Evolutionary conservation across 2,888 invertebrate genomes (phyloP), one percentile per base, ranked within the genome.

Genomic region (Nebria brevicollis): DNA sequence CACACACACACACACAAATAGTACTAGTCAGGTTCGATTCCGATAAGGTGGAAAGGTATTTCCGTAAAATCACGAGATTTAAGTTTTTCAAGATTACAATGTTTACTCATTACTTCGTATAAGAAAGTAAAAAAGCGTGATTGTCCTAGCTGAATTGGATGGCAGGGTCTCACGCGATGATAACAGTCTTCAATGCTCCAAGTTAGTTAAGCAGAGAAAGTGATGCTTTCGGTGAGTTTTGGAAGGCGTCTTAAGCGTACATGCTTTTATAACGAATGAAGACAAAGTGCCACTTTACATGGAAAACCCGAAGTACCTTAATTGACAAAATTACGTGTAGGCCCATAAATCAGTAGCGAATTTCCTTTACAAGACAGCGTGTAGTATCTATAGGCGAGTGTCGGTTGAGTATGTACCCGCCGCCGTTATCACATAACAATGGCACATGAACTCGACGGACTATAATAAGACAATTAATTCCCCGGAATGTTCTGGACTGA

Each of bases 401-500:
- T n/a, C 34, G 72, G 20, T 68, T 54, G 54, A 54, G 54, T 13
- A 54, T 54, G 34, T 34, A 15, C 65, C n/a, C 70, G 15, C 11
- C 64, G 75, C 80, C 80, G 80, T 75, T 75, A 75, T 75, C 80
- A 80, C 80, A 80, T 70, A 80, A 80, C 80, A 80, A 75, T 75
- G 70, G 80, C 80, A 80, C 42, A 75, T 80, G 80, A 80, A 80
- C 80, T 80, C 80, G 43, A 13, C 72, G 64, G 80, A 75, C 75
- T 80, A 80, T 80, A 80, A 80, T 80, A 80, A 80, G 80, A 80
- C 80, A 80, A 80, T 80, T 80, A 80, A 80, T 80, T 75, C 80
- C 70, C 80, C 80, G 80, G 80, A 80, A 80, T 80, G 80, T 80
- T 80, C 80, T 80, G 80, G 80, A 80, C 80, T 80, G 80, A 80